Evolutionary conservation across 1,140 invertebrate species (phyloP).

Genomic region (Zaprionus ghesquierei): DNA sequence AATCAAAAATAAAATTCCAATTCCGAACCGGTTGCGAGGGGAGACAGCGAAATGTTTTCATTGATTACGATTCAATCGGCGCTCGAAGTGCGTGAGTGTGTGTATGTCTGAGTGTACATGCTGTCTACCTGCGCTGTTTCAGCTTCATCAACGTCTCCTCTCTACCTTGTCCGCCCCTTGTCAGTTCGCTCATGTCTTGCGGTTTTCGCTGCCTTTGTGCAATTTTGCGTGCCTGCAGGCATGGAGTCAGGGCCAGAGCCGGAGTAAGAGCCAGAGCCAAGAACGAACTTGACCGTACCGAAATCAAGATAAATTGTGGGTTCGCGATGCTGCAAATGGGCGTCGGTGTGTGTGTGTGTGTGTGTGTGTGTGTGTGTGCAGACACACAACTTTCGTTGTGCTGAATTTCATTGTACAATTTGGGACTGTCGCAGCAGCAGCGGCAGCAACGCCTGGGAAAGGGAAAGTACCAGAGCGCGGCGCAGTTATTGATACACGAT

Average conservation of each 20-base stretch:
- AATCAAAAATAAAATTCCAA: conserved; percentile 25
- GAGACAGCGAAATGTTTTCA: conserved; percentile 49
- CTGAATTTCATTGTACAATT: conserved; percentile 76
- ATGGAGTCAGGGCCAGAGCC: neutral
- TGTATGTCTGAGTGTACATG: neutral
- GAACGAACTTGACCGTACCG: conserved; percentile 50
- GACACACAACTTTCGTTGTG: conserved; percentile 72
- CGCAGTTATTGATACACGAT: conserved; percentile 60
- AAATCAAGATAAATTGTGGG: conserved; percentile 66
- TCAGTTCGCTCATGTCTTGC: neutral
- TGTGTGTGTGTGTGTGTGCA: conserved; percentile 32
- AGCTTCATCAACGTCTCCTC: conserved; percentile 34
- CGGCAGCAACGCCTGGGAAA: conserved; percentile 49
- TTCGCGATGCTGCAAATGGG: conserved; percentile 38
- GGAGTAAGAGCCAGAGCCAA: conserved; percentile 9
- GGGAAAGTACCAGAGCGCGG: conserved; percentile 63
- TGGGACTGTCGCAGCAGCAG: conserved; percentile 17
- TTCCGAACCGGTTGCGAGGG: conserved; percentile 41
- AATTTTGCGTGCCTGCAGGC: conserved; percentile 31
- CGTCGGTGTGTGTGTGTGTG: neutral
- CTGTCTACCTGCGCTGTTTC: conserved; percentile 31
- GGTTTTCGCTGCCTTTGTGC: conserved; percentile 30
- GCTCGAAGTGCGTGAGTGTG: neutral
- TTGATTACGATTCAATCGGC: conserved; percentile 58
- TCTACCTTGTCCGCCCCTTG: neutral